Evolutionary conservation across 2,888 invertebrate species (phyloP), one percentile per base, ranked within the genome.

Genomic region (Leptinotarsa peninsularis): DNA sequence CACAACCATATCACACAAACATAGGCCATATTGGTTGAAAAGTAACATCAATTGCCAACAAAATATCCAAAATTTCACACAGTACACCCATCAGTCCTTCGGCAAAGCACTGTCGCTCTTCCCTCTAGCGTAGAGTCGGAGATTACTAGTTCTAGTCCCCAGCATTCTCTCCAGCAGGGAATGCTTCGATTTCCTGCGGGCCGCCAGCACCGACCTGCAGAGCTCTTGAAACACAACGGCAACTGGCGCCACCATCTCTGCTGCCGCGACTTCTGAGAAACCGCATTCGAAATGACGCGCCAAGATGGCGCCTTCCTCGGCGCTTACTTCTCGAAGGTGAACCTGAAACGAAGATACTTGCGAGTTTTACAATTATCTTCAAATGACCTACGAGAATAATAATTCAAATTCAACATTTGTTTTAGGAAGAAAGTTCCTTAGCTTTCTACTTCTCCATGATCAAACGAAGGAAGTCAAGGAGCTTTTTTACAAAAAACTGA

Each of bases 91-190:
- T 89, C 89, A 94, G 87, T 96, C 95, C 88, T 96, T 96, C 14
- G 96, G 96, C 81, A 96, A 89, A 49, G 95, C 95, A 85, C 95
- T 95, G 85, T 96, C 96, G 88, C 96, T 96, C 87, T 96, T 96
- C 67, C 96, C 96, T 75, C 96, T 90, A 18, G 93, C 94, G 87
- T 96, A 96, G 67, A 94, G 93, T 79, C 93, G 90, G 14, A 91
- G 87, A 77, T 93, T 92, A 0, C 92, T 91, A 3, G 92, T 91
- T 87, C 93, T 93, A 33, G 93, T 92, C 50, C 96, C 96, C 67
- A 96, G 89, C 94, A 96, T 96, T 76, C 96, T 90, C 84, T 95
- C 95, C 54, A 95, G 87, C 4, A 96, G 86, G 69, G 96, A 96
- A 85, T 96, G 96, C 86, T 96, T 97, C 82, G 95, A 95, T 85